Evolutionary conservation across 2,113 vertebrate genomes (phyloP), one percentile per base, ranked within the genome.

Genomic region (Proteles cristata): DNA sequence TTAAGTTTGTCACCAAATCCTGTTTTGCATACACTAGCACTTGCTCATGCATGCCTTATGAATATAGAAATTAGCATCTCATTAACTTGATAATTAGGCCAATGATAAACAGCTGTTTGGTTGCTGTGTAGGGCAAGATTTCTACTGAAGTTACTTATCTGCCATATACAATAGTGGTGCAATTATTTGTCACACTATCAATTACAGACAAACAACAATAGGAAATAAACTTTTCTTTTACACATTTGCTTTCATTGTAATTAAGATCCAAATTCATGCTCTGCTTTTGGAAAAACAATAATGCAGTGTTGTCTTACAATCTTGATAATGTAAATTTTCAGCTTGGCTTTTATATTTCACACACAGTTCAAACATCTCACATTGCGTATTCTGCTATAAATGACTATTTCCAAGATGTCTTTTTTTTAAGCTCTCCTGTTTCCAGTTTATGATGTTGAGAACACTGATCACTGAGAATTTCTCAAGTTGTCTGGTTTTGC

Each of bases 51-150:
- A 99, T 99, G 98, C 98, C 98, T 99, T 98, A 99, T 99, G 98
- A 99, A 99, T 98, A 99, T 98, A 99, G 98, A 99, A 99, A 99
- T 99, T 99, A 99, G 97, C 99, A 99, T 99, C 98, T 99, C 99
- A 99, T 99, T 99, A 99, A 98, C 99, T 98, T 98, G 98, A 99
- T 99, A 99, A 99, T 99, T 99, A 99, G 99, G 98, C 98, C 99
- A 99, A 97, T 99, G 99, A 99, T 98, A 99, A 99, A 99, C 99
- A 99, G 99, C 99, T 99, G 99, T 99, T 99, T 98, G 97, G 98
- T 98, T 98, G 99, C 97, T 97, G 71, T 98, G 98, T 96, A 97
- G 98, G 98, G 98, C 98, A 98, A 98, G 96, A 98, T 98, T 99
- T 98, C 97, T 96, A 80, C 92, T 50, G 85, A 97, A 98, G 97